Conservation (phyloP, 2,888 invertebrate genomes). For the Ctena decussata region DNA sequence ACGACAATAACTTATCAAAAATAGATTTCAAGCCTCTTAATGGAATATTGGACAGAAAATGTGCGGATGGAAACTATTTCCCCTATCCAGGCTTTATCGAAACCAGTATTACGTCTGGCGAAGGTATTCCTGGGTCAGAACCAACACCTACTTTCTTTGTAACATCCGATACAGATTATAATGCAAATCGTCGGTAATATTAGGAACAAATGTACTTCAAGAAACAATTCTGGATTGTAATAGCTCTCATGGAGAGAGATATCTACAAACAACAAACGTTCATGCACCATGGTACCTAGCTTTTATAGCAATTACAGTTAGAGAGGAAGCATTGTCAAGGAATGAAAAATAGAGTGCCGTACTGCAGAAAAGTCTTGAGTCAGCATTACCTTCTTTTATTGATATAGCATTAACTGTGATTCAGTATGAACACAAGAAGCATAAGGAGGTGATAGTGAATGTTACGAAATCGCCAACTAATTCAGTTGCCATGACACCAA, state of each 20-base stretch:
- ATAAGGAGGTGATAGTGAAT: conserved; percentile 15
- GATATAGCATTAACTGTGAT: conserved; percentile 18
- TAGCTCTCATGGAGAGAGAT: conserved; percentile 39
- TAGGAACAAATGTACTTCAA: conserved; percentile 54
- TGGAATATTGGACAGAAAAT: conserved; percentile 51
- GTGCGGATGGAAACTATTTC: conserved; percentile 53
- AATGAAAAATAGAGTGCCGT: conserved; percentile 28
- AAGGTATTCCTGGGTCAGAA: conserved; percentile 15
- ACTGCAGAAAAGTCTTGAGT: conserved; percentile 1
- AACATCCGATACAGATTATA: conserved; percentile 46
- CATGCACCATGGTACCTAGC: conserved; percentile 48
- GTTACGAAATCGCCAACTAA: conserved; percentile 48
- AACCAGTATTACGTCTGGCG: not conserved
- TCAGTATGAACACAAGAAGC: not conserved
- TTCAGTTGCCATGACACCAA: conserved; percentile 23
- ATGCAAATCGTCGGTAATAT: conserved; percentile 29
- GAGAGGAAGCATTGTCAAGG: conserved; percentile 19
- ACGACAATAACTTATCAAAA: conserved; percentile 19
- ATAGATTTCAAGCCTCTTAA: conserved; percentile 26
- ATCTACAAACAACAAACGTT: conserved; percentile 37
- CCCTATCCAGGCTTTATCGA: conserved; percentile 55
- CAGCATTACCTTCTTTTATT: not conserved
- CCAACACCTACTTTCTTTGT: conserved; percentile 29
- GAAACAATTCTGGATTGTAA: conserved; percentile 27
- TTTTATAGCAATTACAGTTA: conserved; percentile 14